Evolutionary conservation across 1,140 invertebrate genomes (phyloP), one percentile per base, ranked within the genome.

Genomic region (Odontomachus brunneus): DNA sequence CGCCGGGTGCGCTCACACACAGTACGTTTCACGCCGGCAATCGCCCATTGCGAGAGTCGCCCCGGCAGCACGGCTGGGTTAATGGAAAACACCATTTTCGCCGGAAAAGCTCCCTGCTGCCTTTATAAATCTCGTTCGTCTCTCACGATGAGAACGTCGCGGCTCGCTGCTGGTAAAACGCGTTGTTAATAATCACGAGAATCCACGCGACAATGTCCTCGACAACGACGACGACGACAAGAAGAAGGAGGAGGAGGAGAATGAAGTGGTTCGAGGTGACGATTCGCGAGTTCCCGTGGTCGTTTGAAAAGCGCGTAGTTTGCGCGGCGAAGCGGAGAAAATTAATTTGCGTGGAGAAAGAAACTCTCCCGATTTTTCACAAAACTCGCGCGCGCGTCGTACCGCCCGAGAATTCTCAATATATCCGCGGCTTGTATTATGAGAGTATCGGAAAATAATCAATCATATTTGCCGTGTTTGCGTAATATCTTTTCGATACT

Each of bases 101-200:
- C 12, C 24, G 29, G 19, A 53, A 44, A 44, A 78, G 59, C 48
- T 78, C 55, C 38, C 22, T n/a, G 55, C 55, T 44, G 38, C 63
- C 67, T 67, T 78, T 69, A 67, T 44, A 67, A 78, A 78, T 78
- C 63, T 78, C 33, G 29, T 78, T 78, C 67, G 22, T 29, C 19
- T 38, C 63, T 75, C 5, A 33, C 33, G 19, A 2, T n/a, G 48
- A 53, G 17, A 14, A 26, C n/a, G 48, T 17, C 17, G 22, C 51
- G 17, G 29, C 29, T 33, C 29, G 3, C 69, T n/a, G n/a, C n/a
- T n/a, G n/a, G n/a, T n/a, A n/a, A 67, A 78, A 78, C 3, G 22
- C 63, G 62, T 67, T 44, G 48, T 22, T 78, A 44, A 67, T 76
- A 66, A 66, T 76, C 53, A 65, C 55, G 11, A 15, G 67, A 78